phyloP scores from a whole-genome alignment of 2,888 invertebrate species.

The Anthophora plumipes region DNA sequence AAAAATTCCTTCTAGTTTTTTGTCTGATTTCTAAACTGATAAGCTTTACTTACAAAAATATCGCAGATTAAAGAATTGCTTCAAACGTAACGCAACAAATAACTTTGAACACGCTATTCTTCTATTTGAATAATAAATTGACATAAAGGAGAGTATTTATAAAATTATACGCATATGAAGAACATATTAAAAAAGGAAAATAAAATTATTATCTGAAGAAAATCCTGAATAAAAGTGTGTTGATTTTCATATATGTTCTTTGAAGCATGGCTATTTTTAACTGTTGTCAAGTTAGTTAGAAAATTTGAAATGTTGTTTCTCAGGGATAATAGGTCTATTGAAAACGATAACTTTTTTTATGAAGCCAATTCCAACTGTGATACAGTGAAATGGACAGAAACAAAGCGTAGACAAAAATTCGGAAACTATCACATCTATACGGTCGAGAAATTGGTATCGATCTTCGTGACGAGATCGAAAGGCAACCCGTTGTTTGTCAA shows the following conservation, averaged over 20 bases:
- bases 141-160: no score
- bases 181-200: no score
- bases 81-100: no score
- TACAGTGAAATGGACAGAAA: not conserved
- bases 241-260: not conserved
- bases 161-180: no score
- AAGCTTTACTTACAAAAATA: no score
- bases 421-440: not conserved
- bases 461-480: conserved; percentile 1
- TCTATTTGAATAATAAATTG: no score
- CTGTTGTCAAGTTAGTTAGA: not conserved
- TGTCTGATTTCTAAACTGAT: no score
- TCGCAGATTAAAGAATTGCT: no score
- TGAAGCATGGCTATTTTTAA: not conserved
- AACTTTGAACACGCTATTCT: no score
- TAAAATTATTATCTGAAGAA: no score
- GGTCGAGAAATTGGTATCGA: not conserved
- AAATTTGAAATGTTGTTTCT: not conserved
- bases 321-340: not conserved
- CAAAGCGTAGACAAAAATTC: not conserved
- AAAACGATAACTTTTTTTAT: not conserved
- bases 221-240: no score
- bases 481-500: conserved; percentile 18
- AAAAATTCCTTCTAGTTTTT: no score
- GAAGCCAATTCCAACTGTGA: not conserved